Evolutionary conservation across 1,140 invertebrate genomes (phyloP).

Genomic region (Stenopsyche tienmushanensis): DNA sequence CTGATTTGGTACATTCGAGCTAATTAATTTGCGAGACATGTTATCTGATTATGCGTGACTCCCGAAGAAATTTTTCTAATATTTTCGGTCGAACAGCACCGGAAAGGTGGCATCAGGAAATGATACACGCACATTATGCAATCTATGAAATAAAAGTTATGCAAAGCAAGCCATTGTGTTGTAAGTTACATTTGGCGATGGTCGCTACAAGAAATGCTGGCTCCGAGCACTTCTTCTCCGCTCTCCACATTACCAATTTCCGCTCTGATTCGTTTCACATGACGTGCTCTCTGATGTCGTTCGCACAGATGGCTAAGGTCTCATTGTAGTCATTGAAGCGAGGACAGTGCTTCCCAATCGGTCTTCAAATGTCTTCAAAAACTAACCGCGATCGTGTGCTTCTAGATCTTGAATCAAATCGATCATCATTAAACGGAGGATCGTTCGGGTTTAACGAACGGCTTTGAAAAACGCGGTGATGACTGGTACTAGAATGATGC

Average conservation of each 20-base stretch:
- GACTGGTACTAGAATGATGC: neutral
- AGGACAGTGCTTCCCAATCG: neutral
- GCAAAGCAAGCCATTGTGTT: constrained; percentile 16
- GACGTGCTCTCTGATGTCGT: no score
- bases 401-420: no score
- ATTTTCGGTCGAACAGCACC: neutral
- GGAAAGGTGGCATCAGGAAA: neutral
- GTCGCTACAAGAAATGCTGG: neutral
- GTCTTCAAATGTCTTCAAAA: neutral
- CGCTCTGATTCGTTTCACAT: constrained; percentile 15
- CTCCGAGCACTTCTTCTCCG: neutral
- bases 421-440: no score
- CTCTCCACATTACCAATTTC: constrained; percentile 5
- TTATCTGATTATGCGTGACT: neutral
- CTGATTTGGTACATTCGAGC: neutral
- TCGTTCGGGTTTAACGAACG: neutral
- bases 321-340: neutral
- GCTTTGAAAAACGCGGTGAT: neutral
- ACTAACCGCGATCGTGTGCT: neutral
- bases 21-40: neutral
- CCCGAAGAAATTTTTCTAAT: neutral
- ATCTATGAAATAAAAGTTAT: neutral
- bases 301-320: neutral
- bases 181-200: constrained; percentile 7
- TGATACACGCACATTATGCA: neutral